These are phyloP conservation scores for Epiblema foenella DNA, from an alignment of 2,888 invertebrate genomes.

Conservation along the genomic window DNA sequence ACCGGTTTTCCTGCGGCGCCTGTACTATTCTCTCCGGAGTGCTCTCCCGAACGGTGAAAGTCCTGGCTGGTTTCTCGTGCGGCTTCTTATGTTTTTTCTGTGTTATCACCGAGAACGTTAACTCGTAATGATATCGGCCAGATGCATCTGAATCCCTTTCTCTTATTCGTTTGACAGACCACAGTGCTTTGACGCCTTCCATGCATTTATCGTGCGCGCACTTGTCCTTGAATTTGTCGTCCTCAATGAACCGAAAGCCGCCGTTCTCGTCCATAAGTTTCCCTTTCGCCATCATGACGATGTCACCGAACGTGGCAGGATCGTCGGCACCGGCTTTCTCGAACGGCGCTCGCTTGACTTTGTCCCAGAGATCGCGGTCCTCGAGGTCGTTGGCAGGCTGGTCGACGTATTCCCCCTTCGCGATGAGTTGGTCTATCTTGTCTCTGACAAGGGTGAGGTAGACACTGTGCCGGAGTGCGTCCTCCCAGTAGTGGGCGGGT, in stretches of 20 bases:
- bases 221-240: constrained; percentile 64
- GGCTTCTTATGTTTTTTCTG: constrained; percentile 77
- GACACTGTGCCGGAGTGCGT: constrained; percentile 87
- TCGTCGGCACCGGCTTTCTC: constrained; percentile 70
- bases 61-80: constrained; percentile 83
- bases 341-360: constrained; percentile 78
- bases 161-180: constrained; percentile 88
- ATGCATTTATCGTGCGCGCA: constrained; percentile 77
- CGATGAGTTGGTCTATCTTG: constrained; percentile 80
- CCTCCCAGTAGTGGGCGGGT: constrained; percentile 86
- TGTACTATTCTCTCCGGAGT: constrained; percentile 64
- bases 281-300: constrained; percentile 87
- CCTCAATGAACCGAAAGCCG: constrained; percentile 85
- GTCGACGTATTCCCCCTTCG: constrained; percentile 65
- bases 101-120: constrained; percentile 86
- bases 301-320: constrained; percentile 85
- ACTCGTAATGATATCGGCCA: constrained; percentile 85
- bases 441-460: constrained; percentile 86
- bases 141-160: constrained; percentile 83
- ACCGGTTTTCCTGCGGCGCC: constrained; percentile 53
- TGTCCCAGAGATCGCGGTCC: constrained; percentile 80
- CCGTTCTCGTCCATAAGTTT: constrained; percentile 82
- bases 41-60: constrained; percentile 86
- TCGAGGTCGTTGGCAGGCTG: constrained; percentile 66
- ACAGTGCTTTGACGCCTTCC: constrained; percentile 85